Base-by-base conservation (phyloP, 2,888 invertebrate species). In the Caenorhabditis macrosperma region DNA sequence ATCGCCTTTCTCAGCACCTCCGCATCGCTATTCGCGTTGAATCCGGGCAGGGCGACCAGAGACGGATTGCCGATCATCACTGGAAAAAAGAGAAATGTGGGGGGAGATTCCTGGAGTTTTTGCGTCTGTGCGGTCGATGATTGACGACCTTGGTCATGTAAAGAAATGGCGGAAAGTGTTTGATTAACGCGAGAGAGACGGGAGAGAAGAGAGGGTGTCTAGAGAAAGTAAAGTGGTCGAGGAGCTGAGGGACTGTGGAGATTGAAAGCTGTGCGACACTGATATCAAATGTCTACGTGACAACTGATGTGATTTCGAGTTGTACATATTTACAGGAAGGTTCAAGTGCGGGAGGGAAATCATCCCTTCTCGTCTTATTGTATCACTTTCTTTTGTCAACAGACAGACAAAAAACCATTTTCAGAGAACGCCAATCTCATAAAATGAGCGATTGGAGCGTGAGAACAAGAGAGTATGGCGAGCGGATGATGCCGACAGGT, bases 1-100 rank as follows among this genome's bases (percentile, higher is more conserved):
- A 90, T 90, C 1, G 90, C 90, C 75, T 89, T 89, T 20, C 88
- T 77, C 30, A 90, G 76, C 10, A 75, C 64, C 59, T 90, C 88
- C 0, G 89, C 89, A 50, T 90, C 88, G 1, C 77, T 57, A 50
- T 88, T 84, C 12, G 90, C 88, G 68, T 90, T 88, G 87, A 89
- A 89, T 35, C 84, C 82, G 20, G 83, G 85, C 24, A 83, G 68
- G 0, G 88, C 81, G n/a, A 80, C 75, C 41, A 90, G 71, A 3
- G 89, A 88, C 6, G 88, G 88, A 30, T 52, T 84, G 50, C 86
- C 86, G 60, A 80, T 66, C 86, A 85, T 85, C 2, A 74, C 85
- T 83, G 80, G 44, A 83, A 83, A 44, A 12, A 38, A 30, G n/a
- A 26, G 12, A 20, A 48, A n/a, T 35, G 24, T 46, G 7, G n/a